These are phyloP conservation scores for Sphaeramia orbicularis DNA, from an alignment of 2,797 vertebrate genomes.

Conservation along the genomic window DNA sequence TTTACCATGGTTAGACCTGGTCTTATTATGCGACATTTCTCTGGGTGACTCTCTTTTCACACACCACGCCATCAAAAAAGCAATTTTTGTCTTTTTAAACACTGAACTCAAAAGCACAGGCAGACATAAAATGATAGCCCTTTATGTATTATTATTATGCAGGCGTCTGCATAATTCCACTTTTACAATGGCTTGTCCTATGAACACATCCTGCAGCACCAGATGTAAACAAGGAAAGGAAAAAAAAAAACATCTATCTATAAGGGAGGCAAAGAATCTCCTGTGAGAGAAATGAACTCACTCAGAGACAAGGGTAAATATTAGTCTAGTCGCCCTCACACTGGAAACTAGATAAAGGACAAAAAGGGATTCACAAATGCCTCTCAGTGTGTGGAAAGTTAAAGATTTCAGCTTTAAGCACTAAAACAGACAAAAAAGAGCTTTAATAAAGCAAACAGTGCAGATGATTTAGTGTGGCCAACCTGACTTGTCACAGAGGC, in stretches of 20 bases:
- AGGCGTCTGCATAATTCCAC: neutral
- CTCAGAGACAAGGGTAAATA: slow-evolving; percentile 28
- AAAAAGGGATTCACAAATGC: slow-evolving; percentile 30
- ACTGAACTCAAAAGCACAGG: neutral
- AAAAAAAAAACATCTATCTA: neutral
- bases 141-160: neutral
- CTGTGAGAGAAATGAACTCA: neutral
- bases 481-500: slow-evolving; percentile 72
- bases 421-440: slow-evolving; percentile 51
- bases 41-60: slow-evolving; percentile 15
- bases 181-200: slow-evolving; percentile 6
- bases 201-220: neutral
- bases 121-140: neutral
- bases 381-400: slow-evolving; percentile 35
- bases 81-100: slow-evolving; percentile 10
- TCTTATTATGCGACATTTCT: neutral
- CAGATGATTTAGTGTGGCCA: slow-evolving; percentile 66
- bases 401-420: slow-evolving; percentile 40
- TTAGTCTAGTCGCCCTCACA: slow-evolving; percentile 17
- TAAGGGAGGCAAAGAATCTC: slow-evolving; percentile 2
- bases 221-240: slow-evolving; percentile 13
- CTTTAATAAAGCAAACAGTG: slow-evolving; percentile 73
- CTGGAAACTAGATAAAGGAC: slow-evolving; percentile 24
- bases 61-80: slow-evolving; percentile 6
- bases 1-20: slow-evolving; percentile 1